phyloP scores from a whole-genome alignment of 2,888 invertebrate genomes.

The Tyria jacobaeae region DNA sequence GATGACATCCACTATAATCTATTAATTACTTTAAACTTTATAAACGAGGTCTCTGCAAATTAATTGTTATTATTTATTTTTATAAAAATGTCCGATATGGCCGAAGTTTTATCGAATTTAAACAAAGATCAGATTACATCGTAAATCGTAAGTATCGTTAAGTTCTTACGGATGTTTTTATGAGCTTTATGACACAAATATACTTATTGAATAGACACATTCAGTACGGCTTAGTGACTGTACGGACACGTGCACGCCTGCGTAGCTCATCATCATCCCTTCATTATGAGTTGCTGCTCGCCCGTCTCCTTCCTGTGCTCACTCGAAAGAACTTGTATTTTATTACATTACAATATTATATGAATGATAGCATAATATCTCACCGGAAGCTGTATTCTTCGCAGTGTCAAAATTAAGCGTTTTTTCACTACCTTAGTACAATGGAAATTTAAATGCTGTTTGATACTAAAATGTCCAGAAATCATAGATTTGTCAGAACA shows the following conservation, averaged over 20 bases:
- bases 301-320: conserved; percentile 6
- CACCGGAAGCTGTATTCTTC: too few relatives aligned
- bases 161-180: background rate
- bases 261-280: conserved; percentile 5
- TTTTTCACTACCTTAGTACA: too few relatives aligned
- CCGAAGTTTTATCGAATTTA: background rate
- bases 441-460: too few relatives aligned
- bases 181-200: background rate
- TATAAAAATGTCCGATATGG: background rate
- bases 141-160: too few relatives aligned
- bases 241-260: conserved; percentile 2
- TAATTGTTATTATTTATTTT: conserved; percentile 1
- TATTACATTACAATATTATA: background rate
- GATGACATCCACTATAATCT: conserved; percentile 52
- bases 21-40: conserved; percentile 21
- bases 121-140: background rate
- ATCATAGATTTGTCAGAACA: too few relatives aligned
- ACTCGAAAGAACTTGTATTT: background rate
- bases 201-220: conserved; percentile 6
- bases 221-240: background rate
- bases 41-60: conserved; percentile 32
- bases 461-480: too few relatives aligned
- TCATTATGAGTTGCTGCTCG: background rate
- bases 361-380: too few relatives aligned
- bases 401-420: too few relatives aligned